Evolutionary conservation across 2,113 vertebrate genomes (phyloP).

Genomic region (Chrysochloris asiatica): DNA sequence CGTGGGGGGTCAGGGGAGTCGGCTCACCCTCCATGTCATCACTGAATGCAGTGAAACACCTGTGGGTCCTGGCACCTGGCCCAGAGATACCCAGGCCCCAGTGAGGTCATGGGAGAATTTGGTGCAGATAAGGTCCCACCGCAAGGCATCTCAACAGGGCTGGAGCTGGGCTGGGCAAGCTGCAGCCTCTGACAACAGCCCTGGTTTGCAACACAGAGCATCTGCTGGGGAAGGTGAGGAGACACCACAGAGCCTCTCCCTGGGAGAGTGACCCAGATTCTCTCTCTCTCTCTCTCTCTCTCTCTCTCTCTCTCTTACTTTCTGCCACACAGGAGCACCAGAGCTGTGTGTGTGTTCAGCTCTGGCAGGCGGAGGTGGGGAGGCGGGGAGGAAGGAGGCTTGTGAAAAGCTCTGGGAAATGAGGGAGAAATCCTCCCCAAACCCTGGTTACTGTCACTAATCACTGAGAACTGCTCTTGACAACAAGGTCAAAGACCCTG

Average conservation of each 20-base stretch:
- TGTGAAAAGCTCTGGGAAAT: constrained; percentile 54
- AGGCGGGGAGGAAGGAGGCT: neutral
- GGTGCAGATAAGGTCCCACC: no score
- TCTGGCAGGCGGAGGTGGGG: neutral
- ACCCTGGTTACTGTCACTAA: constrained; percentile 27
- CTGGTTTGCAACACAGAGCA: neutral
- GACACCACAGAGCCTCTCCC: neutral
- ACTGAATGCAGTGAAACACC: neutral
- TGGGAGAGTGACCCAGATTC: constrained; percentile 73
- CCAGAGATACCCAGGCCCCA: neutral
- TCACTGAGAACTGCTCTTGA: constrained; percentile 47
- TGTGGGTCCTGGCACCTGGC: neutral
- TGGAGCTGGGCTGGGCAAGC: neutral
- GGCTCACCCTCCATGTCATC: neutral
- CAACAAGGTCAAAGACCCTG: constrained; percentile 6
- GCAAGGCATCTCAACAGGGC: neutral
- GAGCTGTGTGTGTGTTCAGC: neutral
- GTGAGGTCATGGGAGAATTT: neutral
- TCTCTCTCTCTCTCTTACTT: neutral
- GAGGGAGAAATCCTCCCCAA: constrained; percentile 59
- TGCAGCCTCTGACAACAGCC: neutral
- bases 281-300: constrained; percentile 24
- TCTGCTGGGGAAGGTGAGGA: constrained; percentile 25
- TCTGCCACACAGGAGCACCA: neutral
- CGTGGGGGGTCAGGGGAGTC: neutral